Evolutionary conservation across 2,888 invertebrate species (phyloP), one percentile per base, ranked within the genome.

Genomic region (Eupithecia dodoneata): DNA sequence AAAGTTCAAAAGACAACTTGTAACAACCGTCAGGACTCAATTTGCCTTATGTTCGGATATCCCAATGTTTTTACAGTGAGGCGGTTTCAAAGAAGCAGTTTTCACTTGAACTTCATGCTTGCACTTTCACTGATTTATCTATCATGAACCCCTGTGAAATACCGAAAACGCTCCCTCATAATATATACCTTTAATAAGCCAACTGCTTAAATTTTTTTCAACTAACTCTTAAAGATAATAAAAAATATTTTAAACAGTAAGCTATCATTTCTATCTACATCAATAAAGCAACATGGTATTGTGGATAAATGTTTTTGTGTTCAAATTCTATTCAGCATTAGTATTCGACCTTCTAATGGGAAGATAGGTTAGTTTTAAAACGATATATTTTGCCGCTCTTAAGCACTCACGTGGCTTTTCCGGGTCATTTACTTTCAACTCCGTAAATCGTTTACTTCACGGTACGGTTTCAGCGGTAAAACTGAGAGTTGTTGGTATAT

Each of bases 371-470:
- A 75, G 78, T 81, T 82, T 79, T 55, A 77, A 79, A 81, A 76
- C 82, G 81, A 72, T 83, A 82, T 83, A 85, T 85, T 86, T 83
- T 81, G 82, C 83, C 77, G 81, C 81, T 75, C 79, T 81, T 72
- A 76, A 85, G 81, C 78, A 82, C 76, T 81, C 79, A 82, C 80
- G 82, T 81, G 81, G 78, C 80, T 82, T 85, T 85, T 85, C 82
- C 81, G 73, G 83, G 82, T 81, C 86, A 87, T 88, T 87, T 85
- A 76, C 74, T 81, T 73, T 75, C 47, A 72, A 77, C 67, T 71
- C 47, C 45, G 76, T 74, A 72, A 77, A 77, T 72, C 71, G 42
- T 72, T 69, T 72, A 77, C 65, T 55, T 72, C 65, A 63, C 52
- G 70, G 42, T 66, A 52, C 70, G 65, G 65, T 71, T 55, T 9